Evolutionary conservation across 2,113 vertebrate species (phyloP), one percentile per base, ranked within the genome.

Genomic region (Calypte anna): DNA sequence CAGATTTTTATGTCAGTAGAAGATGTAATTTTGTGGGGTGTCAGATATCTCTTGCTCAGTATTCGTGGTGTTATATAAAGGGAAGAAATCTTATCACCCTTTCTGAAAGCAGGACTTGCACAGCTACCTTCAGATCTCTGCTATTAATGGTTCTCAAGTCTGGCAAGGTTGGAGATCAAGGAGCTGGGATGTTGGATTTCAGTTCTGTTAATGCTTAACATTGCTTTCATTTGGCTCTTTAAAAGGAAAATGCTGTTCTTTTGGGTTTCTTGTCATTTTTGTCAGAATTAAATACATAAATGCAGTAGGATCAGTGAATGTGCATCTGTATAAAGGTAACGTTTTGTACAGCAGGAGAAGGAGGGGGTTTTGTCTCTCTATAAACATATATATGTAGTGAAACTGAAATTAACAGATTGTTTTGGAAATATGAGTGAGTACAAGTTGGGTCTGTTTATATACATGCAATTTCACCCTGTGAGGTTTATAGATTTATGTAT

Each of bases 401-500:
- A 44, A 63, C 21, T 14, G 19, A 48, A 80, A 46, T 30, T 14
- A 51, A 28, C 3, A 28, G 17, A 40, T 40, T 44, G 5, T 64
- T 83, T 81, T 53, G 17, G 36, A 57, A 5, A 2, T 8, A 7
- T 30, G 44, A 27, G 57, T 36, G 55, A 40, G 18, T 58, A 44
- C 75, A 11, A 46, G 12, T 9, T 38, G 2, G 14, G 31, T 48
- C 7, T 25, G 25, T 75, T 84, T 81, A 5, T 7, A 13, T 20
- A 5, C 13, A 30, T 38, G 22, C 1, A 0, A 22, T 53, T 73
- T 80, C 27, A 22, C 73, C 12, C 44, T 55, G 6, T 0, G 0
- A 40, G 31, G 17, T 15, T 6, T 25, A 82, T 28, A 16, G 16
- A 33, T 50, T 81, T 86, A 7, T 3, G 3, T 40, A 6, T 8